Evolutionary conservation across 2,797 vertebrate genomes (phyloP).

Genomic region (Lycodopsis pacificus): DNA sequence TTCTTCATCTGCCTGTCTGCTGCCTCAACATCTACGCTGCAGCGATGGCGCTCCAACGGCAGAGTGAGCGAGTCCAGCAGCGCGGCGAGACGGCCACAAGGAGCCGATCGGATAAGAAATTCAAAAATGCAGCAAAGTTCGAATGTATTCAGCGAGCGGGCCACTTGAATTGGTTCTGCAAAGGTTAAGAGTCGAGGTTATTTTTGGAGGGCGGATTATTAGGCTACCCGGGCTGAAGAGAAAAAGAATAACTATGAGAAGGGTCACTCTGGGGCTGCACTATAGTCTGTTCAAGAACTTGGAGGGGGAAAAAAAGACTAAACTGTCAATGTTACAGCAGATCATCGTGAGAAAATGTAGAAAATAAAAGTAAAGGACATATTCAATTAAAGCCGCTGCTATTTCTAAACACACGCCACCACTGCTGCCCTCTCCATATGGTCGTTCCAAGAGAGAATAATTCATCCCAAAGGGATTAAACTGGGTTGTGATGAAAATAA

Average conservation of each 20-base stretch:
- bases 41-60: constrained; percentile 70
- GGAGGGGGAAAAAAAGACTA: constrained; percentile 20
- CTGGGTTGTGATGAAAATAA: constrained; percentile 69
- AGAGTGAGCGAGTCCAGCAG: constrained; percentile 75
- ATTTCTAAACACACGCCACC: constrained; percentile 47
- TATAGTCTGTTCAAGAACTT: constrained; percentile 50
- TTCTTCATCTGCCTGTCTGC: constrained; percentile 88
- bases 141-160: constrained; percentile 81
- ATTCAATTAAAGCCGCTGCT: constrained; percentile 60
- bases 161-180: constrained; percentile 75
- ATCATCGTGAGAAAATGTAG: constrained; percentile 45
- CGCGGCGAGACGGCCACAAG: constrained; percentile 66
- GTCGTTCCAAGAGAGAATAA: constrained; percentile 67
- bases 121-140: constrained; percentile 81
- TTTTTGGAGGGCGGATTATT: constrained; percentile 80
- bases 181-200: constrained; percentile 83
- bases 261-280: constrained; percentile 66
- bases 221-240: constrained; percentile 76
- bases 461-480: constrained; percentile 69
- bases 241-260: constrained; percentile 72
- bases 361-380: constrained; percentile 51
- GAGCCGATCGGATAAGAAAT: constrained; percentile 71
- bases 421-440: constrained; percentile 60
- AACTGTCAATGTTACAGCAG: constrained; percentile 46
- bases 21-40: constrained; percentile 78